Conservation (phyloP, 2,113 vertebrate genomes). For the Scomber japonicus region DNA sequence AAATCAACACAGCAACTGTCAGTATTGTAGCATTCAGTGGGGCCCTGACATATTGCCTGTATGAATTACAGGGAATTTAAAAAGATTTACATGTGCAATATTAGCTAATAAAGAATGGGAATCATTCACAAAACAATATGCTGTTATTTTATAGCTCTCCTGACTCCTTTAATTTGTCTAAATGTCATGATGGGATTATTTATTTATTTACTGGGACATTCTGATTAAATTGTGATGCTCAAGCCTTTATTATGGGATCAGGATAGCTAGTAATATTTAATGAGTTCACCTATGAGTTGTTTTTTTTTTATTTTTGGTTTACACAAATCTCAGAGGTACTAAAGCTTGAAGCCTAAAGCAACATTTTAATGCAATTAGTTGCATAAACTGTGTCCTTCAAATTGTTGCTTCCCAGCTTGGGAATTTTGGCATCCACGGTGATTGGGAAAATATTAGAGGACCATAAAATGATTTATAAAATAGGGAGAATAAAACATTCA, state of each 20-base stretch:
- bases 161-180: neutral
- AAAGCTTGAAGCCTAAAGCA: too few relatives aligned
- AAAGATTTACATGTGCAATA: slow-evolving; percentile 2
- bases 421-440: too few relatives aligned
- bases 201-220: neutral
- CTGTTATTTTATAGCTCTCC: neutral
- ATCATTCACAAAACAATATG: neutral
- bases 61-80: neutral
- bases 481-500: too few relatives aligned
- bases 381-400: too few relatives aligned
- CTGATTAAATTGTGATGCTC: neutral
- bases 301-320: too few relatives aligned
- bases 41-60: neutral
- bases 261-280: too few relatives aligned
- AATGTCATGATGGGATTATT: neutral
- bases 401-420: too few relatives aligned
- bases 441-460: too few relatives aligned
- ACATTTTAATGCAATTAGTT: too few relatives aligned
- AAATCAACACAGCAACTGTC: slow-evolving; percentile 35
- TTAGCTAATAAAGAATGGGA: neutral
- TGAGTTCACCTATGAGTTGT: too few relatives aligned
- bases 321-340: too few relatives aligned
- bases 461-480: too few relatives aligned
- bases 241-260: neutral
- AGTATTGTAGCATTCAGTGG: slow-evolving; percentile 1